Conservation (phyloP, 2,888 invertebrate genomes). For the Gymnocheta viridis region DNA sequence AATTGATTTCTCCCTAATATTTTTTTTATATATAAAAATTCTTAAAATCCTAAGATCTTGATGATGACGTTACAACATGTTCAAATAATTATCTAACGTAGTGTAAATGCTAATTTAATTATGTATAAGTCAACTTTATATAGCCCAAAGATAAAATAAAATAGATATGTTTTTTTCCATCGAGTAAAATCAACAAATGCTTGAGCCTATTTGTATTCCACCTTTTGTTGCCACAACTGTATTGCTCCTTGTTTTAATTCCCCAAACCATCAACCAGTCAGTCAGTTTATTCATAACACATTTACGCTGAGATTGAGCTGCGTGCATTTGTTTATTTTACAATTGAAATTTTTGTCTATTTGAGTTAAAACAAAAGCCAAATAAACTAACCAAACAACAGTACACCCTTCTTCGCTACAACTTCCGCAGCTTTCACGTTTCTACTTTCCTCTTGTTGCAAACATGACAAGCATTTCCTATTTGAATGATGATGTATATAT, state of each 20-base stretch:
- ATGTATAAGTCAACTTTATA: slow-evolving; percentile 34
- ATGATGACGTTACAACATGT: slow-evolving; percentile 31
- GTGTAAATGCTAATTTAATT: slow-evolving; percentile 53
- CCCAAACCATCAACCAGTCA: neutral
- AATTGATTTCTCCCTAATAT: no score
- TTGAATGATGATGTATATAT: slow-evolving; percentile 1
- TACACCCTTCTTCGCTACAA: neutral
- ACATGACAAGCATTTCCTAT: slow-evolving; percentile 6
- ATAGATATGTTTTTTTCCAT: no score
- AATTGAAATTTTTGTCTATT: slow-evolving; percentile 47
- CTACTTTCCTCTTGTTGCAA: neutral
- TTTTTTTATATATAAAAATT: neutral
- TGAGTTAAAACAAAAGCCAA: slow-evolving; percentile 52
- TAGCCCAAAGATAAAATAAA: no score
- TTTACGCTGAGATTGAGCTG: slow-evolving; percentile 18
- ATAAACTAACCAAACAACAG: slow-evolving; percentile 20
- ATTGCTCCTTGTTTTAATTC: neutral
- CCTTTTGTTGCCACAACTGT: slow-evolving; percentile 32
- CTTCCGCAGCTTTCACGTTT: neutral
- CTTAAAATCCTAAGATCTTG: neutral
- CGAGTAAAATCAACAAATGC: slow-evolving; percentile 12
- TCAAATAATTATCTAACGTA: slow-evolving; percentile 28
- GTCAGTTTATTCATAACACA: neutral
- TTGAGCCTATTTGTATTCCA: slow-evolving; percentile 9
- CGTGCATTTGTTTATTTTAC: slow-evolving; percentile 28